Percentiles rank a stretch among this genome's conserved stretches.
Evolutionary conservation across 2,888 invertebrate genomes (phyloP).

Genomic region (Merodon equestris): DNA sequence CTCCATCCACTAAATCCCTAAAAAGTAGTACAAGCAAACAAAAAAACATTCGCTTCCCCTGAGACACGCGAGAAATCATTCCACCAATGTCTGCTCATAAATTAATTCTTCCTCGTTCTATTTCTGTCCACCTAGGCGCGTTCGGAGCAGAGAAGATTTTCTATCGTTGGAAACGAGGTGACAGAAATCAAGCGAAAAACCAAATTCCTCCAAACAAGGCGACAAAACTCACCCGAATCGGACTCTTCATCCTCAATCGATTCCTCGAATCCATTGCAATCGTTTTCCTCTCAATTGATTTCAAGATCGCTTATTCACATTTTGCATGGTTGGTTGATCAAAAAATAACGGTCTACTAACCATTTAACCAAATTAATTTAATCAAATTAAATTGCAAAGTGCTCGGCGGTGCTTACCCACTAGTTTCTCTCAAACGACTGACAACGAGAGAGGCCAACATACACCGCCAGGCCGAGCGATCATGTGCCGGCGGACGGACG

Average conservation of each 20-base stretch:
- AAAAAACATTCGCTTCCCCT: background rate
- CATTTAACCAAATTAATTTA: constrained; percentile 44
- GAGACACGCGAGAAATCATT: background rate
- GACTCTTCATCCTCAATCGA: constrained; percentile 20
- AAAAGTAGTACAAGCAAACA: constrained; percentile 18
- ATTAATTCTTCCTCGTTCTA: constrained; percentile 66
- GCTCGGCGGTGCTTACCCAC: constrained; percentile 36
- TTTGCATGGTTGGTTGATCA: background rate
- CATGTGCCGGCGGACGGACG: constrained; percentile 24
- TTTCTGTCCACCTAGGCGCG: constrained; percentile 55
- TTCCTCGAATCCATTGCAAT: constrained; percentile 23
- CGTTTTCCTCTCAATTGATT: constrained; percentile 7
- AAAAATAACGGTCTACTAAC: constrained; percentile 36
- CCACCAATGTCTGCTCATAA: constrained; percentile 31
- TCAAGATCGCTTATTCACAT: constrained; percentile 25
- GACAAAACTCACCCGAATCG: constrained; percentile 47
- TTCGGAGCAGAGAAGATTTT: constrained; percentile 30
- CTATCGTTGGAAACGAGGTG: constrained; percentile 27
- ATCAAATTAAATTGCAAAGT: constrained; percentile 30
- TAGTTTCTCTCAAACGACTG: constrained; percentile 57
- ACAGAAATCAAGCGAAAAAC: constrained; percentile 14
- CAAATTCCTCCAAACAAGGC: constrained; percentile 10
- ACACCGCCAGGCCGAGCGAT: constrained; percentile 12
- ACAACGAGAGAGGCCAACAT: constrained; percentile 23
- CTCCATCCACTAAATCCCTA: too few relatives aligned